Evolutionary conservation across 2,797 vertebrate species (phyloP).

Genomic region (Aeoliscus strigatus): DNA sequence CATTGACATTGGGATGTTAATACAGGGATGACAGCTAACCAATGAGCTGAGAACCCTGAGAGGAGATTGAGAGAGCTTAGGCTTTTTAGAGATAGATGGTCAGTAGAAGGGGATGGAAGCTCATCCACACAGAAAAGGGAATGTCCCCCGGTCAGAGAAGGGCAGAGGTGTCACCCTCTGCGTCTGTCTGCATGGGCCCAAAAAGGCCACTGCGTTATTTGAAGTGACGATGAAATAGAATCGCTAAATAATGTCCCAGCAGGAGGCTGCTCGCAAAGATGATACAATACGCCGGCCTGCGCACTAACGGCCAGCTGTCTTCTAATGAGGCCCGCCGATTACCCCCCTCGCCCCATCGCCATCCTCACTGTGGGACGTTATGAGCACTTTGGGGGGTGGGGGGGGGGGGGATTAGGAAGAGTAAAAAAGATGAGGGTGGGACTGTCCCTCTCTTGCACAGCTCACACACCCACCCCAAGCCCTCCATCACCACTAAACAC

Average conservation of each 20-base stretch:
- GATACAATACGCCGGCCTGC: conserved; percentile 59
- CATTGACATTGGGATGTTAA: no score
- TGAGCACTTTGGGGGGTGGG: conserved; percentile 11
- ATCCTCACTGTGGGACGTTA: conserved; percentile 44
- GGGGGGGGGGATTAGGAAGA: no score
- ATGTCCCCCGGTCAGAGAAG: conserved; percentile 33
- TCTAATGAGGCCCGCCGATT: conserved; percentile 67
- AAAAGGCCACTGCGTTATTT: conserved; percentile 64
- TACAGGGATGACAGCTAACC: conserved; percentile 44
- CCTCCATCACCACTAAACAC: conserved; percentile 54
- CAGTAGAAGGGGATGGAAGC: conserved; percentile 11
- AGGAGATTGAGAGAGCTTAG: conserved; percentile 5
- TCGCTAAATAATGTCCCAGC: conserved; percentile 75
- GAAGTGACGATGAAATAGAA: conserved; percentile 71
- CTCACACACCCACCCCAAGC: conserved; percentile 31
- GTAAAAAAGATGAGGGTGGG: conserved; percentile 55
- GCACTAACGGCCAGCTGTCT: conserved; percentile 73
- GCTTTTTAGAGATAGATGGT: conserved; percentile 24
- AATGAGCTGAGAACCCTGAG: conserved; percentile 18
- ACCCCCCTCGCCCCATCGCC: conserved; percentile 31
- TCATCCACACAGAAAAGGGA: no score
- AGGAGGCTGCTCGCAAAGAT: conserved; percentile 57
- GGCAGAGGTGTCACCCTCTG: conserved; percentile 58
- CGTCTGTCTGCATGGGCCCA: conserved; percentile 38
- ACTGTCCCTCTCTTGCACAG: conserved; percentile 50